Evolutionary conservation across 53 echinoderm and acorn worm species (phyloP).

Genomic region (Temnopleurus reevesii): DNA sequence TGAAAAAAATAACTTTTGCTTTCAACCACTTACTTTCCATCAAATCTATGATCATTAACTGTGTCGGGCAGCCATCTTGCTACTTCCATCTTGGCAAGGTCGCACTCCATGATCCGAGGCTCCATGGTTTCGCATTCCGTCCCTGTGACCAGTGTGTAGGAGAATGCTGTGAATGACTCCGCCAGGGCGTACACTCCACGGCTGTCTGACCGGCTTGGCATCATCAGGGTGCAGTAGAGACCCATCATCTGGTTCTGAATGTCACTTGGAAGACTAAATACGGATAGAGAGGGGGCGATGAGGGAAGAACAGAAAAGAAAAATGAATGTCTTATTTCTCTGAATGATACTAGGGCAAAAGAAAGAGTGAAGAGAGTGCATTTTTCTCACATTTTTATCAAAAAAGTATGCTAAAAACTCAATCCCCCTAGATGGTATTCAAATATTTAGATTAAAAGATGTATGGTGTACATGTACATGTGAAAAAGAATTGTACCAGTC

Average conservation of each 20-base stretch:
- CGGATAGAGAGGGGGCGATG: no score
- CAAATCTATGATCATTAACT: conserved; percentile 82
- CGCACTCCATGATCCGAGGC: conserved; percentile 66
- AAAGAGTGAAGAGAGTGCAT: no score
- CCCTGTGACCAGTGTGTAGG: conserved; percentile 88
- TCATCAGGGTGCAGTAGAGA: conserved; percentile 82
- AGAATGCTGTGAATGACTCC: conserved; percentile 74
- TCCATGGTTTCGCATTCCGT: conserved; percentile 75
- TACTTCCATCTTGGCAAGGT: conserved; percentile 72
- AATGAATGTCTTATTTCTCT: no score
- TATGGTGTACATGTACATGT: no score
- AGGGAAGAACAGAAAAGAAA: no score
- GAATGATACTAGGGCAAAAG: no score
- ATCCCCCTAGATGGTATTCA: no score
- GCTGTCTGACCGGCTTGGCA: conserved; percentile 77
- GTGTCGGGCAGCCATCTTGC: conserved; percentile 73
- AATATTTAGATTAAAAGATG: no score
- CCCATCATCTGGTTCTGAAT: conserved; percentile 75
- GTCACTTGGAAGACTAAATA: conserved; percentile 63
- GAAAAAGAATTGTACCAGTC: no score
- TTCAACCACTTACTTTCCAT: conserved; percentile 85
- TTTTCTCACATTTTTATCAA: no score
- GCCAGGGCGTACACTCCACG: conserved; percentile 82
- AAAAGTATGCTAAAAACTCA: no score
- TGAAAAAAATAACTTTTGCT: no score